Evolutionary conservation across 2,888 invertebrate genomes (phyloP), one percentile per base, ranked within the genome.

Genomic region (Oxyscelio sp.): DNA sequence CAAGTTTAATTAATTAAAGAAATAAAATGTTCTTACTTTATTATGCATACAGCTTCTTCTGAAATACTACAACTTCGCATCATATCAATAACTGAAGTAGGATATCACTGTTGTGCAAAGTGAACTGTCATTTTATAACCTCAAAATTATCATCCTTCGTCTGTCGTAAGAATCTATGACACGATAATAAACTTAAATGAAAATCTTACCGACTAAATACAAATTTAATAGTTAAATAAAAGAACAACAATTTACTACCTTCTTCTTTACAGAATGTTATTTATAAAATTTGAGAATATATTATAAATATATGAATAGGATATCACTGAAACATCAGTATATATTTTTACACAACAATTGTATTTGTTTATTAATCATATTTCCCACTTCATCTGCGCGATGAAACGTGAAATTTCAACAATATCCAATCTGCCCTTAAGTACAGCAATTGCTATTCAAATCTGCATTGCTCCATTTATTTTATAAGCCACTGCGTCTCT

Each of bases 381-480:
- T 40, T 8, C n/a, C 40, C 8, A 3, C 40, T 40, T n/a, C n/a
- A 5, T 2, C 34, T 34, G n/a, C n/a, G n/a, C 40, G 15, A 22
- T 27, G 21, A n/a, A 22, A 40, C 13, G 24, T 11, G 24, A 24
- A 17, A 63, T 9, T 27, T 27, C 13, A 54, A 27, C 24, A 27
- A 19, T 9, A 13, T 5, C 17, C 17, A 8, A 31, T 31, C n/a
- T 19, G 24, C 17, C 45, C 31, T 48, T 19, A 17, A 52, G 17
- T 2, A 34, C 11, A 13, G 13, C 34, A 68, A 43, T 70, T 58
- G 6, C 9, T 22, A 40, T 70, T 70, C 38, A 70, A 70, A 70
- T 34, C 58, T 34, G 40, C 40, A 34, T 63, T 38, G n/a, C 31
- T 52, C 31, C 73, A 73, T 54, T 73, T 61, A 73, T 43, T 65